phyloP scores from a whole-genome alignment of 2,888 invertebrate genomes.

The Eupithecia tripunctaria region DNA sequence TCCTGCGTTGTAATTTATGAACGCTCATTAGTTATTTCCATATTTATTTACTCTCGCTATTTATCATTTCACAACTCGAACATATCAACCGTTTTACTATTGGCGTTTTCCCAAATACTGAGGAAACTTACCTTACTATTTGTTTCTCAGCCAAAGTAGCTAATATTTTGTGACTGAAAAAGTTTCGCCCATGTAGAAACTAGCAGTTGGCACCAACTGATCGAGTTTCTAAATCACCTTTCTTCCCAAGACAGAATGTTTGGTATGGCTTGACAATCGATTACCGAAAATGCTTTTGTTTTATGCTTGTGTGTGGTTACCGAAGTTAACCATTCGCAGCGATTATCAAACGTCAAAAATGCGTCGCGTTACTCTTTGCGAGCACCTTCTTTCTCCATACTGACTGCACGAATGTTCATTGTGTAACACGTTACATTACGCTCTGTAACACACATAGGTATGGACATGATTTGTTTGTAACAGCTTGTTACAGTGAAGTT shows the following conservation, averaged over 20 bases:
- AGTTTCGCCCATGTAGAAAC: background rate
- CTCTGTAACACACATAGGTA: no score
- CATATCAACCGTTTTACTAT: background rate
- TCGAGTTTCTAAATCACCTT: background rate
- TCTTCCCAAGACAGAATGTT: conserved; percentile 14
- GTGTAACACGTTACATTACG: no score
- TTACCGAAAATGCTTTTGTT: conserved; percentile 26
- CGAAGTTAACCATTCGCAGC: conserved; percentile 20
- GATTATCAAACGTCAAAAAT: no score
- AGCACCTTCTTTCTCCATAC: no score
- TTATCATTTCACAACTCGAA: background rate
- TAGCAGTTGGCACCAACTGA: conserved; percentile 5
- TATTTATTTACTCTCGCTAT: background rate
- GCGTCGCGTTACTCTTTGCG: no score
- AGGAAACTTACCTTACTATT: background rate
- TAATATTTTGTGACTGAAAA: conserved; percentile 7
- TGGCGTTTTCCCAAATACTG: background rate
- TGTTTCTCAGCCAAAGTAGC: background rate
- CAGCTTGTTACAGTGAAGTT: conserved; percentile 23
- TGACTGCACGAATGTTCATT: no score
- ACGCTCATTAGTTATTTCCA: background rate
- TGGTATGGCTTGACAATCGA: conserved; percentile 9
- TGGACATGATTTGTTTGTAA: conserved; percentile 32
- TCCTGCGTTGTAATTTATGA: background rate
- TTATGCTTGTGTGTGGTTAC: conserved; percentile 16